phyloP scores from a whole-genome alignment of 2,888 invertebrate genomes.

The Alsophila aescularia region DNA sequence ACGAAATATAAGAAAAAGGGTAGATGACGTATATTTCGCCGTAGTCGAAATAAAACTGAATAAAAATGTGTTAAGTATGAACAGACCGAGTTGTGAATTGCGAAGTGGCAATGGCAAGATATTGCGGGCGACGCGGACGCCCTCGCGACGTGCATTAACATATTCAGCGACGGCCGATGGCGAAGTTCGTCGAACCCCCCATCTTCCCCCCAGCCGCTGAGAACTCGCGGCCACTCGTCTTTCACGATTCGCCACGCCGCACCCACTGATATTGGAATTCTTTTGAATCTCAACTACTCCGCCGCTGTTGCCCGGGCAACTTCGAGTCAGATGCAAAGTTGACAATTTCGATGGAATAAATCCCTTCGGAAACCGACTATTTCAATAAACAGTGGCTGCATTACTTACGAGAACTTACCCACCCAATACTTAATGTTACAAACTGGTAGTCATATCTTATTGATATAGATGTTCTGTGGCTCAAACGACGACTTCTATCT shows the following conservation, averaged over 20 bases:
- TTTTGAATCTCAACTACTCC: constrained; percentile 74
- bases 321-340: constrained; percentile 68
- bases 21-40: too few relatives aligned
- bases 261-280: constrained; percentile 77
- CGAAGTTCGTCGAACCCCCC: constrained; percentile 40
- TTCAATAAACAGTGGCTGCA: constrained; percentile 7
- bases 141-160: constrained; percentile 65
- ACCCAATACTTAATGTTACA: background rate
- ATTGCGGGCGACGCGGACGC: constrained; percentile 68
- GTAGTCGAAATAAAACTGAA: constrained; percentile 41
- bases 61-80: constrained; percentile 57
- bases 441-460: background rate
- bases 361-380: constrained; percentile 15
- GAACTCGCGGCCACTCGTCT: constrained; percentile 45
- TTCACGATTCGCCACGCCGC: constrained; percentile 53
- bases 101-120: constrained; percentile 63
- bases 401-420: background rate
- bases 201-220: constrained; percentile 10
- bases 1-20: too few relatives aligned
- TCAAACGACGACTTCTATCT: too few relatives aligned
- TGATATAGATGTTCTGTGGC: too few relatives aligned
- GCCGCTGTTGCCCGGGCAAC: constrained; percentile 57
- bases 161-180: constrained; percentile 68
- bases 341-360: constrained; percentile 57
- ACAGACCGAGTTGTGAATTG: constrained; percentile 49